Conservation (phyloP, 2,797 vertebrate genomes). For the Bradypodion ventrale region DNA sequence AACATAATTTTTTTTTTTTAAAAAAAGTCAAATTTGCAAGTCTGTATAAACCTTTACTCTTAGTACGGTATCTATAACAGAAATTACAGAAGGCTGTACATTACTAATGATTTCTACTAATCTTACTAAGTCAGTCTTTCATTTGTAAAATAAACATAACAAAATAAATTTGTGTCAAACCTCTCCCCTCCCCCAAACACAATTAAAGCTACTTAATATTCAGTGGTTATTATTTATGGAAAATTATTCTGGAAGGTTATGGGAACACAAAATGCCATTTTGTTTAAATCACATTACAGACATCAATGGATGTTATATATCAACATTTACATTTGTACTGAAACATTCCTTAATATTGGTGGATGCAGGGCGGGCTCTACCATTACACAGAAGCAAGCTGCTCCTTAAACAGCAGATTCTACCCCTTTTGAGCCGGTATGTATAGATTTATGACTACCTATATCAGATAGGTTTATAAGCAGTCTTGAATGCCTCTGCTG, state of each 20-base stretch:
- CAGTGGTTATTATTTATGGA: conserved; percentile 24
- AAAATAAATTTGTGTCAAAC: conserved; percentile 32
- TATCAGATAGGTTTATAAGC: too few relatives aligned
- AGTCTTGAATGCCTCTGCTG: too few relatives aligned
- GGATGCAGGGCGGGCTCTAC: background rate
- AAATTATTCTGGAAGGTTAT: conserved; percentile 7
- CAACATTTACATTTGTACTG: background rate
- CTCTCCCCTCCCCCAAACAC: conserved; percentile 33
- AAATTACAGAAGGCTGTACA: background rate
- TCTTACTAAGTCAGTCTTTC: conserved; percentile 9
- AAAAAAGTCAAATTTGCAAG: conserved; percentile 62
- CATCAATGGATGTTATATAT: background rate
- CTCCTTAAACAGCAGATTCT: background rate
- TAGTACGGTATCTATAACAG: conserved; percentile 10
- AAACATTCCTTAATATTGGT: background rate
- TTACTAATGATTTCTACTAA: background rate
- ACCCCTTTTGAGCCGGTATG: too few relatives aligned
- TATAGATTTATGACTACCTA: too few relatives aligned
- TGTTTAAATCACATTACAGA: background rate
- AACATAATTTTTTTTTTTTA: conserved; percentile 14
- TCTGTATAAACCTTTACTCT: conserved; percentile 45
- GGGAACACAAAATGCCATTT: background rate
- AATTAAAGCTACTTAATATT: conserved; percentile 15
- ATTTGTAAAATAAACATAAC: conserved; percentile 15
- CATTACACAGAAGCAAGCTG: too few relatives aligned